Base-by-base conservation (phyloP, 2,888 invertebrate genomes). In the Xestia c-nigrum region DNA sequence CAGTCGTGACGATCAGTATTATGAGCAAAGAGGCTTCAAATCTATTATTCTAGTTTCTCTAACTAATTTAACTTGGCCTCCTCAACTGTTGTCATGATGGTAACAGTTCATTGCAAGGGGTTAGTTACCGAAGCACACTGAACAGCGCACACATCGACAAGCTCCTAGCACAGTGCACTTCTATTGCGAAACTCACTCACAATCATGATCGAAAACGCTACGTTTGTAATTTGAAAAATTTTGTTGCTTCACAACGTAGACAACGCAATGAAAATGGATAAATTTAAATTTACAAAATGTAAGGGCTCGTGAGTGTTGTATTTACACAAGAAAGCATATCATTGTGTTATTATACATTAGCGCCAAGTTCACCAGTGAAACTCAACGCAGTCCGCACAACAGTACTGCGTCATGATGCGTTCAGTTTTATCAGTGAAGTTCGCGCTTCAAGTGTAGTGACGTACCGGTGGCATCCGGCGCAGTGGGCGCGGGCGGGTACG, bases 401-500 rank as follows among this genome's bases (percentile, higher is more conserved):
- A 1, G 24, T n/a, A 14, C n/a, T 63, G 19, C 3, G 63, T 21
- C 40, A 63, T 40, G 1, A 63, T 21, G 57, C 43, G 14, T n/a
- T 64, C 43, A 43, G 43, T 43, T 64, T 14, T 9, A n/a, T 43
- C n/a, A 7, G 43, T 43, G 64, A 43, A 43, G 3, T 43, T 21
- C n/a, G 16, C n/a, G 1, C n/a, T 19, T 3, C 6, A n/a, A n/a
- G 7, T 61, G 1, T 12, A 43, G 19, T n/a, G 1, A 66, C 93
- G 82, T 66, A 95, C 95, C 92, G 68, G 89, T 87, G 14, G 88
- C 92, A 55, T 94, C 93, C 0, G 95, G 95, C 59, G 95, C 95
- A 65, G 92, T 93, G 0, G 94, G 92, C 14, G 89, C 88, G 12
- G 83, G 72, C 64, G 83, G 84, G 68, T 86, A 87, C 31, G 88